These are phyloP conservation scores for Eupsilia transversa DNA, from an alignment of 2,888 invertebrate species.

Conservation along the genomic window DNA sequence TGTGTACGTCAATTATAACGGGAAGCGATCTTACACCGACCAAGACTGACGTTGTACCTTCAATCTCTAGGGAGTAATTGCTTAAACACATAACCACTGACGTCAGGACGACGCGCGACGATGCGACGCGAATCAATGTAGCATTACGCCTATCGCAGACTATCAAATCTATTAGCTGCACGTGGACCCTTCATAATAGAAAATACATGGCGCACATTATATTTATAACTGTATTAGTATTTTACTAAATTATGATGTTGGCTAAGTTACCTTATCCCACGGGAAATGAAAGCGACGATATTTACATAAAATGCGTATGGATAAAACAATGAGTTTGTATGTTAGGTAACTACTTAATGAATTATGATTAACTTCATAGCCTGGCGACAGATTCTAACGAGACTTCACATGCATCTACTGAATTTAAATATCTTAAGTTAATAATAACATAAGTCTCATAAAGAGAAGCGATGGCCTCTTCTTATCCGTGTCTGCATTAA, in stretches of 20 bases:
- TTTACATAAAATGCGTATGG: slow-evolving; percentile 33
- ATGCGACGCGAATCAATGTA: slow-evolving; percentile 81
- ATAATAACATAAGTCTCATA: slow-evolving; percentile 59
- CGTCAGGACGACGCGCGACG: slow-evolving; percentile 68
- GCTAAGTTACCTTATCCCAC: slow-evolving; percentile 22
- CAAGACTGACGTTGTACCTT: slow-evolving; percentile 69
- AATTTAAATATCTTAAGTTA: slow-evolving; percentile 53
- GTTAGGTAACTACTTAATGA: slow-evolving; percentile 29
- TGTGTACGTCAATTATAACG: slow-evolving; percentile 86
- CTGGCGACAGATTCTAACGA: slow-evolving; percentile 37
- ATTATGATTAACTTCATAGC: slow-evolving; percentile 28
- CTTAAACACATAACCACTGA: slow-evolving; percentile 84
- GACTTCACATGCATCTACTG: slow-evolving; percentile 22
- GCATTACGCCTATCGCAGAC: slow-evolving; percentile 74
- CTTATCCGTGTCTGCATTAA: slow-evolving; percentile 54
- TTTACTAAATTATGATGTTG: slow-evolving; percentile 52
- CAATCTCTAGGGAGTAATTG: slow-evolving; percentile 82
- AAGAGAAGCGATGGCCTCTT: slow-evolving; percentile 46
- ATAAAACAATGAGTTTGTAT: slow-evolving; percentile 22
- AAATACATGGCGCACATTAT: slow-evolving; percentile 62
- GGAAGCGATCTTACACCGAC: slow-evolving; percentile 75
- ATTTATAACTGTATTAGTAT: slow-evolving; percentile 54
- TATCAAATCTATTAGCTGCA: slow-evolving; percentile 74
- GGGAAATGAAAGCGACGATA: slow-evolving; percentile 15
- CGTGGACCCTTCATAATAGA: slow-evolving; percentile 56